Base-by-base conservation (phyloP, 1,140 invertebrate species). In the Agraylea sexmaculata region DNA sequence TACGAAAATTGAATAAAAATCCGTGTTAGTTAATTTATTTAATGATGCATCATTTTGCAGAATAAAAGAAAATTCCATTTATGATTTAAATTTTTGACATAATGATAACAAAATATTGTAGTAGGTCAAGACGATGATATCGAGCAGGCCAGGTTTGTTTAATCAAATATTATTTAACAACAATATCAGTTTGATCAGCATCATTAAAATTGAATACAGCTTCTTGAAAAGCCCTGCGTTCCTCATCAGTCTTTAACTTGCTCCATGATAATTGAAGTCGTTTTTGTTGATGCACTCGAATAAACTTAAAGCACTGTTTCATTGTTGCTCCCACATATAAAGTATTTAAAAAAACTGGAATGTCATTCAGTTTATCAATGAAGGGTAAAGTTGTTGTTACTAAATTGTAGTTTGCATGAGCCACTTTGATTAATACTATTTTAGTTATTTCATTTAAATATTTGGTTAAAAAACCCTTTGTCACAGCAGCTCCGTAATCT, bases 301-400 rank as follows among this genome's bases (percentile, higher is more conserved):
- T 72, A 54, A 79, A 83, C 47, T 73, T 69, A 54, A 80, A 83
- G 60, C 81, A 83, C 37, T 85, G 77, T 56, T 75, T 80, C 16
- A 87, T 63, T 8, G 82, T 83, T n/a, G 80, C 82, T 30, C 82
- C 80, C 1, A 74, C 64, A 53, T 84, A 83, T 12, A 84, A 55
- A 27, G 74, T 82, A 36, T 69, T 71, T 20, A 83, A 51, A 32
- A 54, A 62, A 1, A 79, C 74, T n/a, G 63, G 54, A 40, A 72
- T 63, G 21, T 72, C 69, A 12, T 70, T 73, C 27, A 85, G 62
- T 51, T 72, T 59, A 23, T 64, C 77, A 30, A 85, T 69, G 45
- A 74, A 63, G 19, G 81, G 79, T 47, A 86, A 55, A 40, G 68
- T 62, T 50, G 74, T 77, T 1, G 77, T 63, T 4, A 85, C 63